Evolutionary conservation across 2,797 vertebrate species (phyloP).

Genomic region (Steatocranus sp.): DNA sequence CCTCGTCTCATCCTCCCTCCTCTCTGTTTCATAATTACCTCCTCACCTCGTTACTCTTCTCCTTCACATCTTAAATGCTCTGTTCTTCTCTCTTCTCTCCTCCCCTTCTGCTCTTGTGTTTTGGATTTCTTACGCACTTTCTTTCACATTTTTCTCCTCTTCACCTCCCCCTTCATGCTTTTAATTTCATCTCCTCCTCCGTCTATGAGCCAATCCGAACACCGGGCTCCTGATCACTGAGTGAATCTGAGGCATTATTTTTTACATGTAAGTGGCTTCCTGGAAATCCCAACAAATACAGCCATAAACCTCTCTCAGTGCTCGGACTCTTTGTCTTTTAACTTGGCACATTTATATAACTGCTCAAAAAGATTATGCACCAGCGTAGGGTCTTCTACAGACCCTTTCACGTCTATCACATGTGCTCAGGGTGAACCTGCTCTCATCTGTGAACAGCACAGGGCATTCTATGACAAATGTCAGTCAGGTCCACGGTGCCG

Average conservation of each 20-base stretch:
- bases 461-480: neutral
- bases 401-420: neutral
- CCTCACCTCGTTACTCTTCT: neutral
- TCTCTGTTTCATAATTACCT: neutral
- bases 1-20: neutral
- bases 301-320: neutral
- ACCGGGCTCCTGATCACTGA: rapidly evolving
- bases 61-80: neutral
- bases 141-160: neutral
- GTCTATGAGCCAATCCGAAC: neutral
- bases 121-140: neutral
- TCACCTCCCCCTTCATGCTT: neutral
- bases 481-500: neutral
- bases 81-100: neutral
- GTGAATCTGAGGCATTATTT: neutral
- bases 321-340: neutral
- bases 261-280: neutral
- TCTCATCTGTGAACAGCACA: neutral
- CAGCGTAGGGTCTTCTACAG: neutral
- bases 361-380: neutral
- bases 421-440: neutral
- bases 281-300: neutral
- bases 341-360: neutral
- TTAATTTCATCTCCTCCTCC: neutral
- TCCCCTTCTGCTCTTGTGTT: neutral